These are phyloP conservation scores for Drosophila longiperda DNA, from an alignment of 2,888 invertebrate genomes.

Conservation along the genomic window DNA sequence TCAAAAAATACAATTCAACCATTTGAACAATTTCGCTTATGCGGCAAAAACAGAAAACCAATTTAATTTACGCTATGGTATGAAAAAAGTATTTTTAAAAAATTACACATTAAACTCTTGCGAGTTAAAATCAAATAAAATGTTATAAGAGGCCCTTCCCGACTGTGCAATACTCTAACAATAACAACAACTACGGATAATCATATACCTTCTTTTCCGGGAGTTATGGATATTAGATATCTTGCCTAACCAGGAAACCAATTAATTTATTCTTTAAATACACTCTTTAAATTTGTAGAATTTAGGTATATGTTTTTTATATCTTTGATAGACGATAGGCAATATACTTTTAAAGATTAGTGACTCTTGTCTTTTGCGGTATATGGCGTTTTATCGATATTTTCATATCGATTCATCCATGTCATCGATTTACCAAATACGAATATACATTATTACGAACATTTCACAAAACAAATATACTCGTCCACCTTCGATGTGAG, in stretches of 20 bases:
- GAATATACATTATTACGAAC: background rate
- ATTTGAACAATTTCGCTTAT: conserved; percentile 37
- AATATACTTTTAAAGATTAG: background rate
- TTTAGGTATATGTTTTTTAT: background rate
- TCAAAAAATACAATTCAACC: conserved; percentile 12
- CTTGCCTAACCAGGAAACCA: no score
- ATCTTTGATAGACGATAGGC: background rate
- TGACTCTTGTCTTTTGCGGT: background rate
- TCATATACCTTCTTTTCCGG: background rate
- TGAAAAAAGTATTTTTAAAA: conserved; percentile 2
- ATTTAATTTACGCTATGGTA: conserved; percentile 42
- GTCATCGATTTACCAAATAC: background rate
- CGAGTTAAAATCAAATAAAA: background rate
- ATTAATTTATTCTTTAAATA: background rate
- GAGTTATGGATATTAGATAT: background rate
- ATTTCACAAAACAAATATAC: background rate
- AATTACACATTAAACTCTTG: conserved; percentile 9
- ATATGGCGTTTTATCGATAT: background rate
- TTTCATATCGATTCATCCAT: background rate
- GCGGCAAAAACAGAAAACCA: conserved; percentile 37
- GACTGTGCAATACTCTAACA: background rate
- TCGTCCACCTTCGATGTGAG: no score
- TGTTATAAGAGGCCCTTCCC: background rate
- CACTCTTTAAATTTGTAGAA: background rate
- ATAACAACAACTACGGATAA: background rate